phyloP scores from a whole-genome alignment of 1,140 invertebrate species.

The Aphelinus certus region DNA sequence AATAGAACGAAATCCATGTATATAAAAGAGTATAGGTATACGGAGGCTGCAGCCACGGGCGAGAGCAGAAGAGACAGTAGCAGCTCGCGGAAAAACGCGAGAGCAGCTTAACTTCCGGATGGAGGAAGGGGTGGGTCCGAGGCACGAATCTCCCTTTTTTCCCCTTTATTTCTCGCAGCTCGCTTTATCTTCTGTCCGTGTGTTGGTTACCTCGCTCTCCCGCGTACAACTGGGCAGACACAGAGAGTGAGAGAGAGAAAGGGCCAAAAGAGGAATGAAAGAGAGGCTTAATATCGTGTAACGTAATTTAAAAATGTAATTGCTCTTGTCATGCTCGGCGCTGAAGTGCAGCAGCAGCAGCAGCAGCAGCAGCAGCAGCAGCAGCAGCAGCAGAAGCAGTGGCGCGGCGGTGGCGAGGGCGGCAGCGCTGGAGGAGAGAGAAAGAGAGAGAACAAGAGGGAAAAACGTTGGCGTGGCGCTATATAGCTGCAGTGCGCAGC shows the following conservation, averaged over 20 bases:
- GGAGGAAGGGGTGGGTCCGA: too few relatives aligned
- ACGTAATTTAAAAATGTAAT: conserved; percentile 67
- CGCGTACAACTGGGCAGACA: not conserved
- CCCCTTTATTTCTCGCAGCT: not conserved
- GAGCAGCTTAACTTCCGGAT: conserved; percentile 24
- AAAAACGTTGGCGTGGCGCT: conserved; percentile 40
- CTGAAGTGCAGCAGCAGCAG: conserved; percentile 47
- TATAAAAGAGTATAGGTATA: not conserved
- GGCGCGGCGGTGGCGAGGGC: too few relatives aligned
- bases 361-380: conserved; percentile 42
- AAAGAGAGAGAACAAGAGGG: conserved; percentile 19
- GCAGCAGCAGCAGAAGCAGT: conserved; percentile 40
- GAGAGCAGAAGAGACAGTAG: not conserved
- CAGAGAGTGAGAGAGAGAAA: conserved; percentile 31
- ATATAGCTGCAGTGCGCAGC: conserved; percentile 15
- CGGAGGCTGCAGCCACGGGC: not conserved
- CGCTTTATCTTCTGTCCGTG: conserved; percentile 15
- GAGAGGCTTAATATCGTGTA: conserved; percentile 65
- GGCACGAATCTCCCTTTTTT: not conserved
- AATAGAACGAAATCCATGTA: conserved; percentile 1
- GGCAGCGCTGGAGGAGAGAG: conserved; percentile 24
- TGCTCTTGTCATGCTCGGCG: conserved; percentile 61
- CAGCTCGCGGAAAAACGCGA: conserved; percentile 1
- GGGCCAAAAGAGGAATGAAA: conserved; percentile 51
- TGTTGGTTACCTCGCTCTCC: conserved; percentile 7